Base-by-base conservation (phyloP, 2,113 vertebrate genomes). In the Erythrocebus patas region DNA sequence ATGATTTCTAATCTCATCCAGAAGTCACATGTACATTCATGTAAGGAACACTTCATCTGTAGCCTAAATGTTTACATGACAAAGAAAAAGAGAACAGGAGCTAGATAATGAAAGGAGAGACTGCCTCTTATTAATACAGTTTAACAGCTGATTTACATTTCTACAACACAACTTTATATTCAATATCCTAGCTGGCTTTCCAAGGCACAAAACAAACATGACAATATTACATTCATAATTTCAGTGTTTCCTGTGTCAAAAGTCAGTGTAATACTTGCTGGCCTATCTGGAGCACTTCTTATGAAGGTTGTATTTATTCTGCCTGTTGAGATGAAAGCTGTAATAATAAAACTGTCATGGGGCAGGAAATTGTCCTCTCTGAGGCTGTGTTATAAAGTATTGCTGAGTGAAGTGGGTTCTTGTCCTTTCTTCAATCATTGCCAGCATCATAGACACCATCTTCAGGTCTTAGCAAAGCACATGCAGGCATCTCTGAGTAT, bases 331-430 rank as follows among this genome's bases (percentile, higher is more conserved):
- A 97, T 95, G 86, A 97, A 96, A 91, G 38, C 55, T 45, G 23
- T 84, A 97, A 93, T 97, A 95, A 96, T 96, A 94, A 97, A 95
- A 92, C 96, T 92, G 94, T 96, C 82, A 22, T 13, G 14, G 55
- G 59, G 43, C 22, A 92, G 93, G 68, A 96, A 94, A 95, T 52
- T 76, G 87, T 94, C 84, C 61, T 95, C 66, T 89, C 83, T n/a
- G 55, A 96, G 55, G 27, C 79, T 84, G 72, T 64, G 52, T 88
- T 91, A 97, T 80, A 76, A 95, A 91, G 61, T 27, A 50, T 45
- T 45, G 38, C 43, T 23, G 59, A 75, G 35, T 94, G 73, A 95
- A 97, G 92, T 91, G 43, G 59, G 43, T 82, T 91, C 89, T 96
- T 94, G 93, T 92, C 78, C 91, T 93, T 93, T n/a, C 59, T 95